Evolutionary conservation across 2,888 invertebrate genomes (phyloP).

Genomic region (Euplagia quadripunctaria): DNA sequence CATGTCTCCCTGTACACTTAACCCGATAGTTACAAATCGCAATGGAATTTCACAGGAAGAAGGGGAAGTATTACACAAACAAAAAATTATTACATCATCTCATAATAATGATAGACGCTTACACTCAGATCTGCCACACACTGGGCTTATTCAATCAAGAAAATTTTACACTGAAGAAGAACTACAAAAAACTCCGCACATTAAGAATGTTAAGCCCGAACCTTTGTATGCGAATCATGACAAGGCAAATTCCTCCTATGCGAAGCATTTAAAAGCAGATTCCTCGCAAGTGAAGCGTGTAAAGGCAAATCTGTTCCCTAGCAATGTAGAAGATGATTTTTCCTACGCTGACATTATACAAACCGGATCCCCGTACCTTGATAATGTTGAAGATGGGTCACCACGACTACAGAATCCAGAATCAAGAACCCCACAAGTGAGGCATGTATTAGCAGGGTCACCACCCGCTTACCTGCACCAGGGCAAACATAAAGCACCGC

Average conservation of each 20-base stretch:
- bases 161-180: neutral
- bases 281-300: neutral
- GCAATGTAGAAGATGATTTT: neutral
- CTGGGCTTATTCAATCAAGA: constrained; percentile 12
- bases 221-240: neutral
- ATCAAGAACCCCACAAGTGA: neutral
- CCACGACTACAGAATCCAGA: neutral
- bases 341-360: neutral
- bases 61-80: neutral
- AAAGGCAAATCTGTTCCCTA: neutral
- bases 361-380: neutral
- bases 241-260: neutral
- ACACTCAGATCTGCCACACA: neutral
- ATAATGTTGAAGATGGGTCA: neutral
- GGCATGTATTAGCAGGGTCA: neutral
- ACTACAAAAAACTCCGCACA: neutral
- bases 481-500: neutral
- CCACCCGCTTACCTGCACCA: neutral
- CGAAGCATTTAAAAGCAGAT: neutral
- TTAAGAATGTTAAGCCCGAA: neutral
- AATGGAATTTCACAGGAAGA: neutral
- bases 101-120: neutral
- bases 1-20: neutral
- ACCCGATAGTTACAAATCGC: neutral
- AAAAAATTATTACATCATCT: neutral